These are phyloP conservation scores for Pseudopodoces humilis DNA, from an alignment of 2,113 vertebrate species.

Conservation along the genomic window DNA sequence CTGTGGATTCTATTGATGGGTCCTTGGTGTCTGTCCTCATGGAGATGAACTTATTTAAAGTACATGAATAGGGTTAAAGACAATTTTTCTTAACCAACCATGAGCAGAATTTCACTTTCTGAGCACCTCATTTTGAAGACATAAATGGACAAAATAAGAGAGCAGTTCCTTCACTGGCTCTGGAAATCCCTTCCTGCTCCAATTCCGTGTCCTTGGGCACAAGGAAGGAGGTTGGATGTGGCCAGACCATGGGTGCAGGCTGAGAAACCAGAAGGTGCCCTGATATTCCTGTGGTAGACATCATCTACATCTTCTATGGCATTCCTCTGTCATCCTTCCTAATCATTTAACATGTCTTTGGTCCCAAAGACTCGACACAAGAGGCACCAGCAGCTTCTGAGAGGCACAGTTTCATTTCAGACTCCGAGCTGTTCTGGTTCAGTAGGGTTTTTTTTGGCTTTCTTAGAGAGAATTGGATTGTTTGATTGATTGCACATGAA, in stretches of 20 bases:
- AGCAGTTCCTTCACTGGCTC: neutral
- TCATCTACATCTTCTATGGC: neutral
- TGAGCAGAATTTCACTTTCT: neutral
- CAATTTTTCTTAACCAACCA: neutral
- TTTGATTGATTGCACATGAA: neutral
- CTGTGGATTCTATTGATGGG: neutral
- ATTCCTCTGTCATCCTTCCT: neutral
- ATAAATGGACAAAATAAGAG: neutral
- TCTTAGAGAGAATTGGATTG: neutral
- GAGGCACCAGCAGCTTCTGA: neutral
- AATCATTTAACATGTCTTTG: neutral
- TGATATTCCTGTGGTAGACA: neutral
- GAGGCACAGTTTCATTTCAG: neutral
- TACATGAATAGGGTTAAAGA: neutral
- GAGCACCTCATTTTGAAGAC: neutral
- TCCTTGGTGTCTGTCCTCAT: neutral
- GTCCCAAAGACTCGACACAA: accelerated
- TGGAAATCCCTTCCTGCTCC: neutral
- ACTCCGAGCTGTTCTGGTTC: neutral
- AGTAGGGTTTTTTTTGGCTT: neutral
- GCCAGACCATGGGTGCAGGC: neutral
- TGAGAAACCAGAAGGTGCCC: neutral
- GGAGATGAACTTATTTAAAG: neutral
- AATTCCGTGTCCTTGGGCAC: neutral
- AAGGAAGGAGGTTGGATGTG: neutral